These are phyloP conservation scores for Heliconius hermathena DNA, from an alignment of 1,140 invertebrate species.

Conservation along the genomic window DNA sequence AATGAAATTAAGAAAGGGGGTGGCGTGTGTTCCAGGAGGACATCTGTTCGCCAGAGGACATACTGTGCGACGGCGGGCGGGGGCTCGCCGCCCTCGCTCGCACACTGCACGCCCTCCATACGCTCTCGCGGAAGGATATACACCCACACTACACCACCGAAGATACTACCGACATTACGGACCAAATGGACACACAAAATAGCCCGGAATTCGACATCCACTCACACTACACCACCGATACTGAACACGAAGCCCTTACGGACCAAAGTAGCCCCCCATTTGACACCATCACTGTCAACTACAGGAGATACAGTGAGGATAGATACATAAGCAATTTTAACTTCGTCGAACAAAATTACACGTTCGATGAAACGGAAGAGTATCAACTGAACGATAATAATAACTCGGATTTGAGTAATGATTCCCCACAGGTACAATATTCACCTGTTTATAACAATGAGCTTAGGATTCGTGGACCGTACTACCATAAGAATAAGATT, in stretches of 20 bases:
- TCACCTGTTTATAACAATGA: conserved; percentile 63
- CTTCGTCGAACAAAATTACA: conserved; percentile 55
- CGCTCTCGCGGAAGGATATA: conserved; percentile 69
- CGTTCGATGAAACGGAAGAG: conserved; percentile 68
- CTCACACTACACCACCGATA: no score
- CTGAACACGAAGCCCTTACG: no score
- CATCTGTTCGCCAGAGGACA: conserved; percentile 88
- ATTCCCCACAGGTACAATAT: conserved; percentile 46
- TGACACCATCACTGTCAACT: conserved; percentile 60
- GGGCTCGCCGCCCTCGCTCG: conserved; percentile 66
- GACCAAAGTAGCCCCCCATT: conserved; percentile 7
- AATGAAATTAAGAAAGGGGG: conserved; percentile 74
- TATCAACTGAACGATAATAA: conserved; percentile 64
- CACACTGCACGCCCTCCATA: conserved; percentile 82
- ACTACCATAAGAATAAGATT: conserved; percentile 65
- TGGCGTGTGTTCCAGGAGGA: conserved; percentile 88
- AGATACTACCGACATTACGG: conserved; percentile 20
- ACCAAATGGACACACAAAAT: conserved; percentile 23
- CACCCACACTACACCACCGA: conserved; percentile 48
- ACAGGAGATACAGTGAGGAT: conserved; percentile 69
- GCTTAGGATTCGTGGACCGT: conserved; percentile 57
- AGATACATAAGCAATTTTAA: conserved; percentile 77
- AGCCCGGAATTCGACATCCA: no score
- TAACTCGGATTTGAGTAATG: conserved; percentile 48
- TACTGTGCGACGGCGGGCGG: conserved; percentile 79